Base-by-base conservation (phyloP, 2,888 invertebrate genomes). In the Ceraclea dissimilis region DNA sequence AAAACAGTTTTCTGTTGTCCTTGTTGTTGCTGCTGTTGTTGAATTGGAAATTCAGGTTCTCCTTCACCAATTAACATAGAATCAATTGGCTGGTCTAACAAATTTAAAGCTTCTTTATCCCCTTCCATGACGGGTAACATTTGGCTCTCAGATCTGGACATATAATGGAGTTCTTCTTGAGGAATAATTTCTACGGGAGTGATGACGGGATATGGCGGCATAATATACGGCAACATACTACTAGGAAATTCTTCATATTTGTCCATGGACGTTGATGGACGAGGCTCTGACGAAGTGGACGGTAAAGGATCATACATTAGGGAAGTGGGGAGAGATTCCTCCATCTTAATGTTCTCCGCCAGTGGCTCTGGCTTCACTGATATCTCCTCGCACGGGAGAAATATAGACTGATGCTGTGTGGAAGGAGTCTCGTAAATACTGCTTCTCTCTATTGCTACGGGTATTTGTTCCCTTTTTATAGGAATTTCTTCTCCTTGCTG, bases 41-140 rank as follows among this genome's bases (percentile, higher is more conserved):
- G 69, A 63, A 69, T 70, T 20, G 74, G 69, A 22, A 44, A 56
- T 53, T 76, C 64, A 33, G 72, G 6, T 20, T 19, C 46, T 18
- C 18, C 76, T 1, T 76, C 75, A 62, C 76, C 75, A 63, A 75
- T 66, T 58, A 76, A 62, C 52, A 74, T 63, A 10, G 72, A 68
- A 58, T 71, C 69, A 47, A 50, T 49, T 66, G 71, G 63, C 2
- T 70, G 63, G 55, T 70, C 71, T 1, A 68, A 66, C 44, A 72
- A 58, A 56, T 69, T 67, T 59, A 69, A 64, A 5, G 69, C 22
- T 2, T 56, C 58, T 17, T 26, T n/a, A 8, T n/a, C 46, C 34
- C 33, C 5, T 22, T 52, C 50, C 34, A 52, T 11, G 11, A 8
- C 51, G 44, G 51, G 34, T 20, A 51, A n/a, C n/a, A 10, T 17